Base-by-base conservation (phyloP, 2,797 vertebrate species). In the Brachymystax lenok region DNA sequence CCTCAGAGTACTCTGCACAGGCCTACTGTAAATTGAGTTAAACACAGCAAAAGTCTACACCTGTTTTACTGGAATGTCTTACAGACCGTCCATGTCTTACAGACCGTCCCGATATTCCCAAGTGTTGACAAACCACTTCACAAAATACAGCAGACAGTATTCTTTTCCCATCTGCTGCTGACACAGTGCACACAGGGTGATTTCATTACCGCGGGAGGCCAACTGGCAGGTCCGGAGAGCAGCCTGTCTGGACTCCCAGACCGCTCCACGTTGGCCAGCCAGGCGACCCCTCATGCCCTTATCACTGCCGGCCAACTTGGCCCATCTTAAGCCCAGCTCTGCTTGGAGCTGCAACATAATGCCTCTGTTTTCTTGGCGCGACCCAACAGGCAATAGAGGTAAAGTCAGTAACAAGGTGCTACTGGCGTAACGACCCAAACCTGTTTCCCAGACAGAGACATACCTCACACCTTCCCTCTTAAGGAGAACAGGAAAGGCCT, bases 361-460 rank as follows among this genome's bases (percentile, higher is more conserved):
- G 74, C 75, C 83, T 83, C 84, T 78, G 80, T 88, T 74, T 82
- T 86, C 78, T 88, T 88, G 87, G 87, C 85, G 77, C 77, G 81
- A 75, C 71, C 78, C 83, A 87, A 87, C 84, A 90, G 82, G 73
- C 79, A 71, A 72, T 54, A 59, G 71, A 75, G 75, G 68, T 71
- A 33, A 82, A 83, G 88, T 88, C 85, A 87, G 75, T 86, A 75
- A 88, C 81, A 85, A 85, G 85, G 86, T 88, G 87, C 87, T 82
- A 80, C 84, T 88, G 85, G 88, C 83, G 85, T 86, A 89, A 91
- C 77, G 84, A 81, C 69, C 51, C 66, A 76, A 84, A 79, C 78
- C 56, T 1, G 70, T 82, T 83, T 88, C 87, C 85, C 90, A 91
- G 85, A 87, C 81, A 86, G 85, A 84, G 82, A 78, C 68, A 80